These are phyloP conservation scores for Selenia dentaria DNA, from an alignment of 2,888 invertebrate species.

Conservation along the genomic window DNA sequence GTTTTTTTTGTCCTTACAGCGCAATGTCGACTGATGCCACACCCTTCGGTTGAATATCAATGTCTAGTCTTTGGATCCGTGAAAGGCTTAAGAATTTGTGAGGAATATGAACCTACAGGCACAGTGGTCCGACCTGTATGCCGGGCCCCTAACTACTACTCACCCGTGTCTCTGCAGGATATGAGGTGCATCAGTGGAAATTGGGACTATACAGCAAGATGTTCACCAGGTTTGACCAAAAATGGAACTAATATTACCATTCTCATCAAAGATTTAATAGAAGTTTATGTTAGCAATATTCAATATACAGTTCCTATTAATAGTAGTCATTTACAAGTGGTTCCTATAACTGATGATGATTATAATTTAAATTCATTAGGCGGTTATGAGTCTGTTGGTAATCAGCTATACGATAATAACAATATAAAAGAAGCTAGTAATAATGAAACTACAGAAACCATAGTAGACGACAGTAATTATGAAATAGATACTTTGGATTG, in stretches of 20 bases:
- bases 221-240: conserved; percentile 39
- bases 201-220: conserved; percentile 25
- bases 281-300: conserved; percentile 42
- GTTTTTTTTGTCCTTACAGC: conserved; percentile 11
- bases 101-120: conserved; percentile 17
- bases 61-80: conserved; percentile 24
- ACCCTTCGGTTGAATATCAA: conserved; percentile 27
- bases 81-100: conserved; percentile 18
- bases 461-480: neutral
- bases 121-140: conserved; percentile 25
- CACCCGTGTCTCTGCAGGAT: conserved; percentile 10
- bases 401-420: neutral
- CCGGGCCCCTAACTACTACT: conserved; percentile 25
- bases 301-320: conserved; percentile 19
- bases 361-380: neutral
- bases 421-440: neutral
- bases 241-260: conserved; percentile 58
- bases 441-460: neutral
- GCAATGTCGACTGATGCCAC: conserved; percentile 17
- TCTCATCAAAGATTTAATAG: conserved; percentile 49
- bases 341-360: conserved; percentile 8
- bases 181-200: conserved; percentile 25
- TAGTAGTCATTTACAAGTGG: conserved; percentile 3
- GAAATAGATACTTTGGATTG: neutral
- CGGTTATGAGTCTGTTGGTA: neutral